Conservation (phyloP, 2,797 vertebrate species). For the Catamblyrhynchus diadema region DNA sequence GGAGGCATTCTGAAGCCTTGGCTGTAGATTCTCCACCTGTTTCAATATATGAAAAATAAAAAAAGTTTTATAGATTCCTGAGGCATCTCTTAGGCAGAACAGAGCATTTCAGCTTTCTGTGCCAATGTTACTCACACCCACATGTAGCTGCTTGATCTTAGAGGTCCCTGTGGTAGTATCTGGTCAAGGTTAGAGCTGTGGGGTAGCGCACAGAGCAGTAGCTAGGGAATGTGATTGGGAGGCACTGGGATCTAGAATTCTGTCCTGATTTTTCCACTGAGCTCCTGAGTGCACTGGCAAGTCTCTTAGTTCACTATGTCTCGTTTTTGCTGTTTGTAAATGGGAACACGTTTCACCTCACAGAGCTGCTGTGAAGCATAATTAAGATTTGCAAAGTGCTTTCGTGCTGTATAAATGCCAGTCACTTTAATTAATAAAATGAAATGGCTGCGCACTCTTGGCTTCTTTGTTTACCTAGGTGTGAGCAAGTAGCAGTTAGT, state of each 20-base stretch:
- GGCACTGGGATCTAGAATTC: not conserved
- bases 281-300: not conserved
- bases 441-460: not conserved
- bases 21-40: constrained; percentile 12
- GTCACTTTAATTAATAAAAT: constrained; percentile 58
- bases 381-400: constrained; percentile 62
- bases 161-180: not conserved
- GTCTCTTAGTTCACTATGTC: not conserved
- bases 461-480: constrained; percentile 41
- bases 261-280: not conserved
- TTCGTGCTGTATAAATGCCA: constrained; percentile 43
- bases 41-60: constrained; percentile 16
- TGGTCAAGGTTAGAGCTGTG: not conserved
- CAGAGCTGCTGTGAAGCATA: constrained; percentile 40
- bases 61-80: not conserved
- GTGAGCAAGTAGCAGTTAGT: not conserved
- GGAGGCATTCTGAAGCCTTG: not conserved
- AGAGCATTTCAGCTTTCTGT: not conserved
- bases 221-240: not conserved
- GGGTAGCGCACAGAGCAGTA: not conserved
- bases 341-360: constrained; percentile 34
- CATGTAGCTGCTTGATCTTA: not conserved
- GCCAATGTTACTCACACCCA: not conserved
- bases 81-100: not conserved
- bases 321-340: constrained; percentile 54